Conservation (phyloP, 2,113 vertebrate genomes). For the Neodon shergylaensis region DNA sequence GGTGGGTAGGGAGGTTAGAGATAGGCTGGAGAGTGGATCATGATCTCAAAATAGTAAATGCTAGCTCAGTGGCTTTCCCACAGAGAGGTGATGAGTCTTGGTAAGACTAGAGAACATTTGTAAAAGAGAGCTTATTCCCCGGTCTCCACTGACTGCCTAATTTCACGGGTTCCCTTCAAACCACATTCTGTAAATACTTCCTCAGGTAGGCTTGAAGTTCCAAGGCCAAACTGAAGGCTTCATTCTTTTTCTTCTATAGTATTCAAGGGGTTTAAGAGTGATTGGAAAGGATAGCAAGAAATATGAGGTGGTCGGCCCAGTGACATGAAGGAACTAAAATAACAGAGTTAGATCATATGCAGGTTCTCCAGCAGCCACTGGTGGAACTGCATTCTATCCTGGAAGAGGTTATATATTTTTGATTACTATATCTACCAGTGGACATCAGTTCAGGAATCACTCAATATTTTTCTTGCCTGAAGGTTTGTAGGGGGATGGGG, state of each 20-base stretch:
- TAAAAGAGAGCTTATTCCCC: conserved; percentile 39
- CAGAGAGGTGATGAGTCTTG: conserved; percentile 32
- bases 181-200: conserved; percentile 38
- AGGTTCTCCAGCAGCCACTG: background rate
- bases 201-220: background rate
- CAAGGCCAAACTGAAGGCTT: conserved; percentile 26
- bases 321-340: conserved; percentile 41
- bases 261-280: background rate
- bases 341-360: background rate
- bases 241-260: background rate
- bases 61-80: conserved; percentile 64
- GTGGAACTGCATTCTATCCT: background rate
- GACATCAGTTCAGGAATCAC: background rate
- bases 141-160: background rate
- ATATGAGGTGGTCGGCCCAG: background rate
- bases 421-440: background rate
- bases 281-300: background rate
- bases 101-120: conserved; percentile 49
- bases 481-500: too few species aligned
- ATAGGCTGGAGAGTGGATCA: conserved; percentile 55
- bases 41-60: conserved; percentile 71
- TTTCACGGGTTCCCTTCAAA: background rate
- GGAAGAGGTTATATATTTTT: background rate
- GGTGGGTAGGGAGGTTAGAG: conserved; percentile 20
- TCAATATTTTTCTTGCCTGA: background rate